Percentiles rank a stretch among this genome's conserved stretches.
These are phyloP conservation scores for Daubentonia madagascariensis DNA, from an alignment of 2,113 vertebrate species.

Conservation along the genomic window DNA sequence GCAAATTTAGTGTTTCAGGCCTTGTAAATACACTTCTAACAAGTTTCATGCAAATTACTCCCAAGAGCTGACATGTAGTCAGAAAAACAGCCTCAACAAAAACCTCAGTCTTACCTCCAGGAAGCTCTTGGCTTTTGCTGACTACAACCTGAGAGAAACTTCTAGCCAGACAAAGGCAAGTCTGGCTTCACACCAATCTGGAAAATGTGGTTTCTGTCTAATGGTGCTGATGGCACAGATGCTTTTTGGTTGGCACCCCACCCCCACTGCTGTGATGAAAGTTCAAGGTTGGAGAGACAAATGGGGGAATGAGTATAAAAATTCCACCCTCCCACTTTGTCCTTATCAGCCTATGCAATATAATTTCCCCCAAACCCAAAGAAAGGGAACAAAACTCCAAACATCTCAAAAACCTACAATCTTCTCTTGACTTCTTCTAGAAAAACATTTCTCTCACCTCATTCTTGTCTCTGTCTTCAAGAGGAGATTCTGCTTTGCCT, in stretches of 20 bases:
- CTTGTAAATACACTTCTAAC: not conserved
- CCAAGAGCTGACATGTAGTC: not conserved
- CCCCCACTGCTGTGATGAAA: not conserved
- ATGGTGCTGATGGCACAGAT: not conserved
- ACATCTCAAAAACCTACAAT: not conserved
- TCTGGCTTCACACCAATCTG: not conserved
- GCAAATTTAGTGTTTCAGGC: not conserved
- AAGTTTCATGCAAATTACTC: not conserved
- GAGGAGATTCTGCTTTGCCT: not conserved
- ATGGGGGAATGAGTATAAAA: not conserved
- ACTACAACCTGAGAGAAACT: not conserved
- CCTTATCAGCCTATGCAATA: not conserved
- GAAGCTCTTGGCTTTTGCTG: not conserved
- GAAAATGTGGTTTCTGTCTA: not conserved
- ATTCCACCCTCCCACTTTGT: not conserved
- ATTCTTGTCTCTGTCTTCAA: not conserved
- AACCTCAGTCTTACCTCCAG: not conserved
- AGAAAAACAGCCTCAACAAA: constrained; percentile 13
- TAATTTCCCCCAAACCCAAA: not conserved
- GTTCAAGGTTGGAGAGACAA: not conserved
- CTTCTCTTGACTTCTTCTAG: not conserved
- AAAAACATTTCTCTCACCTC: not conserved
- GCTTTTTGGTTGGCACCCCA: not conserved
- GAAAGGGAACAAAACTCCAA: not conserved
- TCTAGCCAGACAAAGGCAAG: not conserved